Base-by-base conservation (phyloP, 2,113 vertebrate genomes). In the Nerophis lumbriciformis region DNA sequence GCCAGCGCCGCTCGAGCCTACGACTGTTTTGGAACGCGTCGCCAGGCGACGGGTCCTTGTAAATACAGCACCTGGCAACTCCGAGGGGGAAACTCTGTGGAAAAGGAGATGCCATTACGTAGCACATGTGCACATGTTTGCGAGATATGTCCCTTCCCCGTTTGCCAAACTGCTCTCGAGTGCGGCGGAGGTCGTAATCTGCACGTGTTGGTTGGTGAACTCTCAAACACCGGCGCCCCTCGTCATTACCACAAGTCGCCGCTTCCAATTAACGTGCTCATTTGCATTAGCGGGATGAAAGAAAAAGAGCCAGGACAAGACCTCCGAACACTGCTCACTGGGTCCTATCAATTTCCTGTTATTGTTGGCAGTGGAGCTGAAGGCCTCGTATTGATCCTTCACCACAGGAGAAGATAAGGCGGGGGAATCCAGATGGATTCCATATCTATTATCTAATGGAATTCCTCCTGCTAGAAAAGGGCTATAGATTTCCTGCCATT, bases 401-500 rank as follows among this genome's bases (percentile, higher is more conserved):
- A 85, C 85, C 83, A 84, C 51, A 53, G 84, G 84, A 90, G 85
- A 89, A 91, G 90, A 90, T 89, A 90, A 90, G 89, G 85, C 89
- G 88, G 86, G 42, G 79, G 90, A 90, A 90, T 89, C 89, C 82
- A 91, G 88, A 92, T 92, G 90, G 90, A 91, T 91, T 92, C 88
- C 85, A 91, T 91, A 92, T 92, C 90, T 90, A 90, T 92, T 92
- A 91, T 91, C 90, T 91, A 92, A 92, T 91, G 90, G 90, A 90
- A 92, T 90, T 90, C 88, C 90, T 90, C 87, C 90, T 90, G 87
- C 86, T 75, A 88, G 89, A 91, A 90, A 44, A 89, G 81, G 75
- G 72, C 79, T 90, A 92, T 92, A 78, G 91, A 92, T 92, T 92
- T 92, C 88, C 91, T 92, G 90, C 88, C 91, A 90, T 76, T 89